These are phyloP conservation scores for Tachysurus fulvidraco DNA, from an alignment of 2,113 vertebrate species.

Conservation along the genomic window DNA sequence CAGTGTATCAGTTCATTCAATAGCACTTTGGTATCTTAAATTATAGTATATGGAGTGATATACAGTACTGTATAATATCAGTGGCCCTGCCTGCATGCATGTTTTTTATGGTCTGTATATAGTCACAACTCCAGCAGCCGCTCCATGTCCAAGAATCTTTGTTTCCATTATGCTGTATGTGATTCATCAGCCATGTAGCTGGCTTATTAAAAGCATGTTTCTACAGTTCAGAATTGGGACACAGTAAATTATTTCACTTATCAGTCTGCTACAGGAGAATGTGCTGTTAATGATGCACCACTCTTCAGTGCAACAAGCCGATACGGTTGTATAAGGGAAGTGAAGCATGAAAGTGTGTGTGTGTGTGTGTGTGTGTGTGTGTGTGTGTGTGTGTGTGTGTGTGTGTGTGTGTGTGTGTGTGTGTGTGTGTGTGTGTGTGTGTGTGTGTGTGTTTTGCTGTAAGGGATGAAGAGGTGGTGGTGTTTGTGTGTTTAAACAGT, in stretches of 20 bases:
- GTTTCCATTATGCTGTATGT: background rate
- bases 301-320: constrained; percentile 12
- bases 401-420: background rate
- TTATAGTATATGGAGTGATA: background rate
- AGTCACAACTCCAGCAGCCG: background rate
- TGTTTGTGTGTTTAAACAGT: background rate
- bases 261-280: constrained; percentile 7
- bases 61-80: background rate
- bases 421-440: constrained; percentile 14
- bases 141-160: background rate
- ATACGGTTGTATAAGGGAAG: background rate
- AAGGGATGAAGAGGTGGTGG: too few relatives aligned
- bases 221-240: background rate
- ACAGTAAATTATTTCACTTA: constrained; percentile 13
- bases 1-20: background rate
- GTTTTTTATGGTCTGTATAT: background rate
- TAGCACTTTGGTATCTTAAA: background rate
- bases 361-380: constrained; percentile 14
- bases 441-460: background rate
- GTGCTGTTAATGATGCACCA: constrained; percentile 22
- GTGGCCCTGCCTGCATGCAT: background rate
- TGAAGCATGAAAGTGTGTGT: background rate
- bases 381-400: background rate
- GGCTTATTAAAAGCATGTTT: constrained; percentile 6
- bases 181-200: constrained; percentile 8